Evolutionary conservation across 2,888 invertebrate genomes (phyloP), one percentile per base, ranked within the genome.

Genomic region (Tenthredo mesomela): DNA sequence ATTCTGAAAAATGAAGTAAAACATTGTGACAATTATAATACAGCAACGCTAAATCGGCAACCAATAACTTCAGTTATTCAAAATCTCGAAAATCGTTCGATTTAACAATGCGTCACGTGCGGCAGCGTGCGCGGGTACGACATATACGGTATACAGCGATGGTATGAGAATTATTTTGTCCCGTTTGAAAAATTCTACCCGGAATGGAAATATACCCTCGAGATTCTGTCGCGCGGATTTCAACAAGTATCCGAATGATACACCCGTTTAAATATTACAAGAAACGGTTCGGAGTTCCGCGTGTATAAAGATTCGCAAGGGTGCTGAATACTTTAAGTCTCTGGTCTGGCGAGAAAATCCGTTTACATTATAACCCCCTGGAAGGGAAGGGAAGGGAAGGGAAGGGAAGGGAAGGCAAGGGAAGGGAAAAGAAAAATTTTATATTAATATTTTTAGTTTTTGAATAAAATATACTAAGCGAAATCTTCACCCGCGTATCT

Each of bases 201-300:
- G 12, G 25, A 75, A 47, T 40, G 12, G 43, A 75, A 75, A 75
- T 78, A 75, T 78, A 54, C 54, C 54, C 78, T 33, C 58, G 78
- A 78, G 78, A 78, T 58, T 50, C 58, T n/a, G 29, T 33, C 75
- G 29, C 54, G 10, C 10, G 78, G 78, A 78, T 78, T 78, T 37
- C 78, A 58, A 58, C 78, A 78, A 78, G 54, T 78, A 78, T 78
- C 18, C 33, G 18, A 54, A 54, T 54, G 78, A 78, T 78, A 54
- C 58, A 54, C 78, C 29, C 78, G 54, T 78, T 78, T 78, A 58
- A 78, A 78, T 78, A 78, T 78, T 78, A n/a, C 43, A 78, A 78
- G 78, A 54, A 54, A 78, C 33, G 78, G 18, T 33, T 54, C 25
- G 10, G 54, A 78, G 54, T 78, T 61, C 33, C 43, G 21, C 1